These are phyloP conservation scores for Holothuria scabra DNA, from an alignment of 53 echinoderm and acorn worm genomes.

Conservation along the genomic window DNA sequence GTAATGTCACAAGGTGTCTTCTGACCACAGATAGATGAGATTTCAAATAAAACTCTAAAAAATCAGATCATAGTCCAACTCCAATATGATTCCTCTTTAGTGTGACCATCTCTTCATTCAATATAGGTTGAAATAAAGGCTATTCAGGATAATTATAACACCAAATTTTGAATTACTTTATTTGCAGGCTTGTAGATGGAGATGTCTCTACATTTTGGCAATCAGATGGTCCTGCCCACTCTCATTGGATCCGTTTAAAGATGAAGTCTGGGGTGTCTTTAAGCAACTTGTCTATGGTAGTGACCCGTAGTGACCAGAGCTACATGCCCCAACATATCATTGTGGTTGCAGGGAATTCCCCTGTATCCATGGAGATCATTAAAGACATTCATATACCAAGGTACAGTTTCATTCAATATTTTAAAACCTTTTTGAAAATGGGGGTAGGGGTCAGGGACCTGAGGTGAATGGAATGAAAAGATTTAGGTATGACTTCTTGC, in stretches of 20 bases:
- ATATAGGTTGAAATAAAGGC: not conserved
- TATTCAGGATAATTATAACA: not conserved
- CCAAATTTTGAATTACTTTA: not conserved
- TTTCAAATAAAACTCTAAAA: too few species aligned
- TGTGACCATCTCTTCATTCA: too few species aligned
- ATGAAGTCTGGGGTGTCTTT: slow-evolving; percentile 86
- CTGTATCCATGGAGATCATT: slow-evolving; percentile 75
- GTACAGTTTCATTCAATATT: slow-evolving; percentile 21
- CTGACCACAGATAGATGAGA: too few species aligned
- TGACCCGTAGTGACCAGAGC: slow-evolving; percentile 92
- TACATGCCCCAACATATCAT: slow-evolving; percentile 95
- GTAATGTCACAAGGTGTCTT: too few species aligned
- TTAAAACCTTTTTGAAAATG: too few species aligned
- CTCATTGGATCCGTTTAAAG: slow-evolving; percentile 91
- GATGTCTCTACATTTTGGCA: slow-evolving; percentile 92
- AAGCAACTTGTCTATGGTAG: slow-evolving; percentile 82
- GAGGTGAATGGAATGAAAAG: too few species aligned
- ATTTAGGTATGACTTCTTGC: too few species aligned
- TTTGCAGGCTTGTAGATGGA: slow-evolving; percentile 75
- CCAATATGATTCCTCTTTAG: too few species aligned
- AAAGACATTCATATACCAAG: slow-evolving; percentile 85
- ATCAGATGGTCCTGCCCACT: slow-evolving; percentile 91
- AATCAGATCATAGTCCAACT: too few species aligned
- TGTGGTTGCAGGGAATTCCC: slow-evolving; percentile 71
- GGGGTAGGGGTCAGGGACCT: too few species aligned